Evolutionary conservation across 2,888 invertebrate species (phyloP), one percentile per base, ranked within the genome.

Genomic region (Ctena decussata): DNA sequence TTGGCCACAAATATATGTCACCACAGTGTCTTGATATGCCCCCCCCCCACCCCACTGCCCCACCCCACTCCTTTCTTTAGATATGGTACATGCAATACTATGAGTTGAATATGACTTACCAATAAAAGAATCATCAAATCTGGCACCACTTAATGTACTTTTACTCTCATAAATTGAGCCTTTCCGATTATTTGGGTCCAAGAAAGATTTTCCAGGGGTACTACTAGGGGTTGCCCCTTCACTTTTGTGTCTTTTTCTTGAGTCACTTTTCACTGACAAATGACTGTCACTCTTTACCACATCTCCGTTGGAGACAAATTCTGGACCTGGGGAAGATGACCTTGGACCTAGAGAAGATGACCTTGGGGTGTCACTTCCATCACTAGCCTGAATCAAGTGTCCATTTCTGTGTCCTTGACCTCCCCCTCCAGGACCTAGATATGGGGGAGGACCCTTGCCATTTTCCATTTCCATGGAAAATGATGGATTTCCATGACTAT

Each of bases 121-220:
- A 44, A 91, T 85, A 77, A 90, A 92, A 1, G 89, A 82, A 78
- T 92, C 92, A 57, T 92, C 92, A 88, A 89, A 92, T 69, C 87
- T 91, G 12, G 87, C 86, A 21, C 90, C 90, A 80, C 90, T 90
- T 18, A 91, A 83, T 0, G 91, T 90, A 74, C 92, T 92, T 35
- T 87, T 86, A 71, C 89, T 90, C 65, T 90, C 91, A 72, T 89
- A 89, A 86, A 91, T 82, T 11, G 92, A 90, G 41, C 78, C 78
- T 77, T 88, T 88, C 11, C 82, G 82, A 24, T 89, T 83, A 35
- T 83, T 84, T 5, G 92, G 90, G 60, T 84, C 90, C n/a, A 89
- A 83, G 37, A 86, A 87, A 8, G 84, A 74, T 30, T 82, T 82
- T 27, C 77, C 75, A 5, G 80, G 39, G 41, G 86, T 77, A 21